Base-by-base conservation (phyloP, 2,113 vertebrate genomes). In the Egretta garzetta region DNA sequence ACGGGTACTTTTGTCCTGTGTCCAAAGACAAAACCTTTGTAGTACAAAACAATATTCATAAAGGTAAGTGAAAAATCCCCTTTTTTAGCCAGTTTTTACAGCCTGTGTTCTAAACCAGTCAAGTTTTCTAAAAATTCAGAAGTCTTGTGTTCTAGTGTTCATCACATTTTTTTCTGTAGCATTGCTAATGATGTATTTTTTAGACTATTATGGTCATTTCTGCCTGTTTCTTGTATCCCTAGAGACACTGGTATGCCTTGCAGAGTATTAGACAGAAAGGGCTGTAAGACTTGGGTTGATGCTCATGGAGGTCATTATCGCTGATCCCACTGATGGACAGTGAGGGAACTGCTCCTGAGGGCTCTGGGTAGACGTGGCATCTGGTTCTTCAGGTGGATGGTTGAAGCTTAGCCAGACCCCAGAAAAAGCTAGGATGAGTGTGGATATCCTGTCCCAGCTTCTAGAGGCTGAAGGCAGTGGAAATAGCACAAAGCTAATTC, bases 391-490 rank as follows among this genome's bases (percentile, higher is more conserved):
- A 33, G 33, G 4, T 11, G 58, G 39, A 5, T 12, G 32, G 37
- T 20, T 1, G 2, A 62, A 41, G 24, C 22, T 82, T 8, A 50
- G 12, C 6, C 53, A 55, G 35, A 24, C 4, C n/a, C 28, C 37
- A 53, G 10, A 0, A 5, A 28, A 35, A 63, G 15, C 35, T 22
- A 12, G 5, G 8, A 3, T 4, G 30, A 27, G 6, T 16, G 30
- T 62, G 18, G 21, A 3, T 6, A 14, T 85, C 41, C 10, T 23
- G 10, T 33, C 37, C 19, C 15, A 64, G 56, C 28, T 66, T 59
- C 45, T 56, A 49, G 62, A 47, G 13, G 30, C n/a, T 45, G 24
- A 74, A 70, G 55, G 55, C 24, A 33, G 32, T 35, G 37, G 62
- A 49, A 64, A 35, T 15, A 41, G 28, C 7, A 28, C 22, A 63